Percentiles rank a stretch among this genome's conserved stretches.
phyloP scores from a whole-genome alignment of 2,113 vertebrate species.

The Centropristis striata region DNA sequence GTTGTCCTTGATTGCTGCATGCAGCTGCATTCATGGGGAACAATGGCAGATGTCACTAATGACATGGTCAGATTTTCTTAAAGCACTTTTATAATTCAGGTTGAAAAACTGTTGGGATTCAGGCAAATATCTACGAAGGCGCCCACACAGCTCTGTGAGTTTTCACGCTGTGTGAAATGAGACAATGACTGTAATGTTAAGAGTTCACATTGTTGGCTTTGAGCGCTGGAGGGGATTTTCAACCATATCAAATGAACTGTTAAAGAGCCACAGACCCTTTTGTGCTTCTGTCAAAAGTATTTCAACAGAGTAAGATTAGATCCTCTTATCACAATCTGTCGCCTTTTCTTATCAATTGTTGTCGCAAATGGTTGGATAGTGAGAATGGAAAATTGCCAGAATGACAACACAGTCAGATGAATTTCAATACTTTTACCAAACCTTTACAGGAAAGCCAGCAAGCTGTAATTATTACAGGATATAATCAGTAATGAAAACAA shows the following conservation, averaged over 20 bases:
- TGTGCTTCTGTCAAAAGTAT: constrained; percentile 37
- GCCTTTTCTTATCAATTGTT: constrained; percentile 32
- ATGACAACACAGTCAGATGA: constrained; percentile 32
- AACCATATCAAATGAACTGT: constrained; percentile 56
- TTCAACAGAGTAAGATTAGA: constrained; percentile 44
- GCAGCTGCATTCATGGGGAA: constrained; percentile 43
- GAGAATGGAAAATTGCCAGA: constrained; percentile 6
- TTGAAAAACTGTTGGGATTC: constrained; percentile 7
- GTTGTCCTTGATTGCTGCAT: constrained; percentile 60
- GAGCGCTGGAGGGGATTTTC: constrained; percentile 53
- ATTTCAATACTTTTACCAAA: constrained; percentile 5
- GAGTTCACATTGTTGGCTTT: constrained; percentile 64
- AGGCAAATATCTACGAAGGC: constrained; percentile 28
- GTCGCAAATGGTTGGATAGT: constrained; percentile 24
- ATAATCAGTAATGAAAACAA: not conserved
- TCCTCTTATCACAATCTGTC: constrained; percentile 38
- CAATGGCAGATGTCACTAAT: not conserved
- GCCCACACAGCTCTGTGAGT: constrained; percentile 2
- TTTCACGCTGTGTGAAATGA: constrained; percentile 57
- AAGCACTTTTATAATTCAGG: constrained; percentile 2
- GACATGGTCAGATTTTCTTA: constrained; percentile 26
- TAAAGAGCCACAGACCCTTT: constrained; percentile 52
- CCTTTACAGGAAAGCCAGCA: not conserved
- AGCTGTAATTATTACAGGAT: constrained; percentile 14
- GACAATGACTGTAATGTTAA: constrained; percentile 54